Base-by-base conservation (phyloP, 1,140 invertebrate genomes). In the Nixonia krombeini region DNA sequence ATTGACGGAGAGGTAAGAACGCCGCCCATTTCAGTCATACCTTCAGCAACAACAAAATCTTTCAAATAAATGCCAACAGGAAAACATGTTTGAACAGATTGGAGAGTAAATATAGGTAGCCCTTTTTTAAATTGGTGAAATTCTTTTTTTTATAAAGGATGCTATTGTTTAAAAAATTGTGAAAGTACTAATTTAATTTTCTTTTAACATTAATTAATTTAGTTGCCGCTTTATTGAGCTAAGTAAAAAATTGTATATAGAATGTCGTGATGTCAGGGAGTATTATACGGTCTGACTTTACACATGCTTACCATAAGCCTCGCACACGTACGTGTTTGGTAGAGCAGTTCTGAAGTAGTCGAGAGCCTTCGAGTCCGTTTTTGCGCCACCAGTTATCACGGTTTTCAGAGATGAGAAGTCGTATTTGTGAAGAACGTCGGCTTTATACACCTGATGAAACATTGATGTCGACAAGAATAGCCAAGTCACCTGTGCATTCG, bases 301-400 rank as follows among this genome's bases (percentile, higher is more conserved):
- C n/a, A n/a, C n/a, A n/a, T n/a, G n/a, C 21, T 44, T 67, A 81
- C 80, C 79, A 4, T 79, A 81, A 13, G 2, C 35, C 25, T 76
- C 69, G 0, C 59, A 0, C 2, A 81, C 28, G 0, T 0, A 2
- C 0, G 72, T 23, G 23, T 72, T 26, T 1, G 67, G 56, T 17
- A 81, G 58, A 1, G 15, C 1, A 2, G 41, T 17, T 10, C 25
- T 28, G 0, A 75, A n/a, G 15, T 59, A 21, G 17, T 68, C 25
- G 4, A 75, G 40, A 1, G 55, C 37, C 8, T 73, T 62, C 10
- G 10, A 0, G n/a, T 66, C 68, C 4, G 83, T 42, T 12, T 76
- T 73, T 1, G 84, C 76, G n/a, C 85, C 83, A 3, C 80, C 79
- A 1, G 61, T 33, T 1, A 63, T 4, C 0, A 79, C 2, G 4